A percentile compares a stretch with the other conserved stretches of the same genome.
Evolutionary conservation across 2,113 vertebrate genomes (phyloP).

Genomic region (Plecotus auritus): DNA sequence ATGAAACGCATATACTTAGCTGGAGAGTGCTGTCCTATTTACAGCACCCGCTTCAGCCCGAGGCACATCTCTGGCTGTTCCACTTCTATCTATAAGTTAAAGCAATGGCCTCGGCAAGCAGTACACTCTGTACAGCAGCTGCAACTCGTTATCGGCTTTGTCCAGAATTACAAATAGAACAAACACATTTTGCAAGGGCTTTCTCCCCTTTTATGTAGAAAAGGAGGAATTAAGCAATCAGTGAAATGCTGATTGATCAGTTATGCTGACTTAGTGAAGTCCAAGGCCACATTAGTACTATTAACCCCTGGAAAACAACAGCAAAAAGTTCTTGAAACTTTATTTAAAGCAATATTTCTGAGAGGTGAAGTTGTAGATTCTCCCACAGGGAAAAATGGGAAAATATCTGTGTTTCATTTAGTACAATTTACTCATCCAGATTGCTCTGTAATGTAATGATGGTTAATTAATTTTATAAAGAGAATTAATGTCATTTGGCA

Average conservation of each 20-base stretch:
- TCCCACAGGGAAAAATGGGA: neutral
- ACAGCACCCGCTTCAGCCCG: slow-evolving; percentile 48
- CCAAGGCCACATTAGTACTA: slow-evolving; percentile 71
- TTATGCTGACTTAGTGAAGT: slow-evolving; percentile 66
- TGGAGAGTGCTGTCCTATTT: slow-evolving; percentile 52
- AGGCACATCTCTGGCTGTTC: slow-evolving; percentile 48
- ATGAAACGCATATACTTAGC: slow-evolving; percentile 9
- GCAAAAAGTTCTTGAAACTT: neutral
- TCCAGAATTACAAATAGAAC: slow-evolving; percentile 69
- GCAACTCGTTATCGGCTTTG: slow-evolving; percentile 72
- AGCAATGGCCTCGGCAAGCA: slow-evolving; percentile 53
- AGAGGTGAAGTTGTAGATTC: neutral
- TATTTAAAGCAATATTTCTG: slow-evolving; percentile 17
- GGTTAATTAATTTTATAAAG: slow-evolving; percentile 14
- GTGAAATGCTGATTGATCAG: slow-evolving; percentile 70
- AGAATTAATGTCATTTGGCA: neutral
- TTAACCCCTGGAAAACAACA: slow-evolving; percentile 53
- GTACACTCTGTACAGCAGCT: slow-evolving; percentile 63
- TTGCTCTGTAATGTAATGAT: neutral
- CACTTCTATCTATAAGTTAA: slow-evolving; percentile 69
- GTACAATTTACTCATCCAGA: neutral
- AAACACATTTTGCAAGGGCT: slow-evolving; percentile 77
- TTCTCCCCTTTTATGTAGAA: slow-evolving; percentile 43
- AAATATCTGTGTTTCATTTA: neutral
- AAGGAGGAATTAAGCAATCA: slow-evolving; percentile 68